Base-by-base conservation (phyloP, 2,797 vertebrate species). In the Lycodopsis pacificus region DNA sequence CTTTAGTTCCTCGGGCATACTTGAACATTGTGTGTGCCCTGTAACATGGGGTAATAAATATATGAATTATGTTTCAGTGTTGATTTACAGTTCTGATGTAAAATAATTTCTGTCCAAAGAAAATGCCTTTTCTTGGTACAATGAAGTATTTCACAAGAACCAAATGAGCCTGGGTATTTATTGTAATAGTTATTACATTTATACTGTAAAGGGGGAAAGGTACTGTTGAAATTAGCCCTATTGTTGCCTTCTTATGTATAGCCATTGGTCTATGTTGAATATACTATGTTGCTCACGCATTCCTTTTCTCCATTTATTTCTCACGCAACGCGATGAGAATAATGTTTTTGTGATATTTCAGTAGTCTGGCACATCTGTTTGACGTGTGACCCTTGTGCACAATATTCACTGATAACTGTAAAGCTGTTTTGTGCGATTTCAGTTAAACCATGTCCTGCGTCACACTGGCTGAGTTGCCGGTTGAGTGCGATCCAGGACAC, bases 21-120 rank as follows among this genome's bases (percentile, higher is more conserved):
- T 94, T 94, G 92, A 94, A 92, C 88, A 88, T 91, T 92, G 88
- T 92, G 91, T 94, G 94, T 94, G 91, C 89, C 92, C 94, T 93
- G 89, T 86, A 86, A 92, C 87, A 81, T 84, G 90, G 93, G 94
- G 92, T 92, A 90, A 94, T 94, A 94, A 94, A 93, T 80, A 87
- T 82, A 91, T 93, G 92, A 92, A 81, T 87, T 91, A 84, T 94
- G 93, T 94, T 89, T 93, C 90, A 86, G 90, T 94, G 90, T 93
- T 90, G 89, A 90, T 94, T 92, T 91, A 91, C 86, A 91, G 81
- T 72, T 92, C 84, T 84, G 86, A 92, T 93, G 88, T 92, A 90
- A 91, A 90, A 90, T 88, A 84, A 84, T 86, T 88, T 91, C 86
- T 91, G 80, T 88, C 69, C 82, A 90, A 86, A 87, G 90, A 88